A percentile compares a stretch with the other conserved stretches of the same genome.
Conservation (phyloP, 2,888 invertebrate genomes). For the Heteromurus nitidus region DNA sequence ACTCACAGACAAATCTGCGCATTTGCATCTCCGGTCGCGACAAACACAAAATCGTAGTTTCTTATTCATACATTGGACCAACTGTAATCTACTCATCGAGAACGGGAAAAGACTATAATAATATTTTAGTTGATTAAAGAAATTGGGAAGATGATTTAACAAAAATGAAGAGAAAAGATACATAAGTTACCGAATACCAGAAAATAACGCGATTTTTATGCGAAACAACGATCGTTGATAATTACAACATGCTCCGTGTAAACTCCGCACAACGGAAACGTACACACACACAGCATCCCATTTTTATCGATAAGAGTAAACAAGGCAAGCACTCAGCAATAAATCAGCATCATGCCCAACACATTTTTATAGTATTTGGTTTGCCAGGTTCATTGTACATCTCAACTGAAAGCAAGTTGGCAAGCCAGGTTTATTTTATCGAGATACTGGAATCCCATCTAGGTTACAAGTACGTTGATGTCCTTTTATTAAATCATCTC, state of each 20-base stretch:
- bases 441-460: not conserved
- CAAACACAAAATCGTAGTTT: not conserved
- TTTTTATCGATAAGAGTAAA: not conserved
- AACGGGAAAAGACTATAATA: not conserved
- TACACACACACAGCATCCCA: no score
- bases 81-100: not conserved
- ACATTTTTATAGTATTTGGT: no score
- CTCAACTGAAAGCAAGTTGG: not conserved
- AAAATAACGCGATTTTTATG: no score
- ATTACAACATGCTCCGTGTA: no score
- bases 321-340: not conserved
- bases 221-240: no score
- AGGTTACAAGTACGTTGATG: not conserved
- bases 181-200: no score
- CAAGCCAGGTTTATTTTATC: not conserved
- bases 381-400: slow-evolving; percentile 2
- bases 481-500: not conserved
- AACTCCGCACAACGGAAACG: no score
- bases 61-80: not conserved
- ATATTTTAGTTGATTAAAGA: no score
- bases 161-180: no score
- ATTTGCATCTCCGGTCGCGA: no score
- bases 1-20: no score
- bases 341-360: not conserved
- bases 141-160: no score